Percentiles rank a stretch among this genome's conserved stretches.
These are phyloP conservation scores for Omphaloscelis lunosa DNA, from an alignment of 2,888 invertebrate genomes.

Conservation along the genomic window DNA sequence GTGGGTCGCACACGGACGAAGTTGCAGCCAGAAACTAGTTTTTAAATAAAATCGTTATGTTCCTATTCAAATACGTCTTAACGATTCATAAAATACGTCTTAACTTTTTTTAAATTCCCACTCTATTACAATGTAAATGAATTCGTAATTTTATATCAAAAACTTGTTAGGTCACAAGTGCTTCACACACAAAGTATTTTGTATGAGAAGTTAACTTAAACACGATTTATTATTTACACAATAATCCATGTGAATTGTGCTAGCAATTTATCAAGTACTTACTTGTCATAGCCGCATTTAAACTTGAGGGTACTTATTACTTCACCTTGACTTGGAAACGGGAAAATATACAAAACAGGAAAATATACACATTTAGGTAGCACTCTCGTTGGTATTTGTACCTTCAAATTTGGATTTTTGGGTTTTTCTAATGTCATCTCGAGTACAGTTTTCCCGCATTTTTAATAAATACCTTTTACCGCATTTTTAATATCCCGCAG, in stretches of 20 bases:
- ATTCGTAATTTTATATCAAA: conserved; percentile 4
- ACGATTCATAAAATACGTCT: background rate
- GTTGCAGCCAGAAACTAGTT: no score
- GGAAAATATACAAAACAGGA: conserved; percentile 8
- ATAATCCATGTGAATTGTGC: conserved; percentile 17
- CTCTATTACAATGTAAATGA: conserved; percentile 4
- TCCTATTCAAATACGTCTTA: no score
- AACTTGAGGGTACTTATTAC: conserved; percentile 13
- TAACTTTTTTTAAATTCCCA: background rate
- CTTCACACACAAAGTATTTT: conserved; percentile 22
- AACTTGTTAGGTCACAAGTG: conserved; percentile 15
- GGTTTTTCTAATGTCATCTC: background rate
- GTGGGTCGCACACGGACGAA: no score
- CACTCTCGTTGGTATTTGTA: background rate
- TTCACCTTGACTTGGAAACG: conserved; percentile 41
- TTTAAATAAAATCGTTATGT: no score
- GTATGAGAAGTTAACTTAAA: background rate
- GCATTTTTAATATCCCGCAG: conserved; percentile 6
- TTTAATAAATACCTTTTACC: background rate
- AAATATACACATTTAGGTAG: background rate
- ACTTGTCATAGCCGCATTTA: conserved; percentile 12
- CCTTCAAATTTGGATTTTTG: background rate
- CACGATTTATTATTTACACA: conserved; percentile 44
- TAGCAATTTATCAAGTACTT: conserved; percentile 5
- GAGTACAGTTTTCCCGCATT: background rate